Evolutionary conservation across 2,888 invertebrate species (phyloP).

Genomic region (Nineta flava): DNA sequence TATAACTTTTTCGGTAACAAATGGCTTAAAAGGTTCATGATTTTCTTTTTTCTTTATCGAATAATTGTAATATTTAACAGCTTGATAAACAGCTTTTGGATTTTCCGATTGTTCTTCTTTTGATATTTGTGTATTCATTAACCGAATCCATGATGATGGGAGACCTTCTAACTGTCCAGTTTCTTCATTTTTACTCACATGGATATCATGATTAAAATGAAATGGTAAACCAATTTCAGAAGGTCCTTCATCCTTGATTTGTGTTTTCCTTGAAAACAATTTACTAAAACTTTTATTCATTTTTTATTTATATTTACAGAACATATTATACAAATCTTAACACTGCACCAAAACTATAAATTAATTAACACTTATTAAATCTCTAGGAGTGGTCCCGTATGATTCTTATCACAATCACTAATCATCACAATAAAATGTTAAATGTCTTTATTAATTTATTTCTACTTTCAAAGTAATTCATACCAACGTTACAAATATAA

Average conservation of each 20-base stretch:
- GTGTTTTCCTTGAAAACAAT: slow-evolving; percentile 13
- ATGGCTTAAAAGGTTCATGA: slow-evolving; percentile 50
- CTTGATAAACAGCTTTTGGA: slow-evolving; percentile 79
- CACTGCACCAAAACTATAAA: not conserved
- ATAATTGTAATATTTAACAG: slow-evolving; percentile 80
- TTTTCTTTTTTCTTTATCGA: slow-evolving; percentile 69
- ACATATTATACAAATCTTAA: slow-evolving; percentile 3
- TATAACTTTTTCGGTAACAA: slow-evolving; percentile 65
- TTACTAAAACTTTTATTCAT: slow-evolving; percentile 11
- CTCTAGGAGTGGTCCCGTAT: not conserved
- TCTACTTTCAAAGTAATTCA: no score
- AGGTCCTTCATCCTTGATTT: slow-evolving; percentile 32
- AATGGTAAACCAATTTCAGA: slow-evolving; percentile 70
- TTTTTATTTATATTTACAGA: not conserved
- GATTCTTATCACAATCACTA: not conserved
- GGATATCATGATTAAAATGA: slow-evolving; percentile 70
- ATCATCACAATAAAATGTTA: not conserved
- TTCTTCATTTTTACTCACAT: slow-evolving; percentile 67
- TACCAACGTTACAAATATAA: no score
- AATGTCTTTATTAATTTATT: no score
- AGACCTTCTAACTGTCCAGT: slow-evolving; percentile 77
- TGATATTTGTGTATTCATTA: slow-evolving; percentile 70
- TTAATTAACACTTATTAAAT: not conserved
- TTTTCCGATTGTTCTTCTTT: slow-evolving; percentile 77
- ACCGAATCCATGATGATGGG: slow-evolving; percentile 64